Base-by-base conservation (phyloP, 2,113 vertebrate genomes). In the Ptilonorhynchus violaceus region DNA sequence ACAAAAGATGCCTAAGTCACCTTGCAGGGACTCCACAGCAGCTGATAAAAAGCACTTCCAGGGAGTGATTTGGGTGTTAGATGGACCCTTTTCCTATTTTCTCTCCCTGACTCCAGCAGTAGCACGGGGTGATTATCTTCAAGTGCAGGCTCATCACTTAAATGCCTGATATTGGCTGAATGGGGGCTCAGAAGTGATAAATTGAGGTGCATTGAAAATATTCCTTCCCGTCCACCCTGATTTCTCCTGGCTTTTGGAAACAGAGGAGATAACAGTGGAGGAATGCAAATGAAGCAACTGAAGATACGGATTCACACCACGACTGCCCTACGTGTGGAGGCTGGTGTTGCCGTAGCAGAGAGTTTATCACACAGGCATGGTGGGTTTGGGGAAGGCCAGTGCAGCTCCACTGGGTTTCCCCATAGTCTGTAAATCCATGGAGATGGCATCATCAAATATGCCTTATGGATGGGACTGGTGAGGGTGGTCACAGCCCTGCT, bases 321-420 rank as follows among this genome's bases (percentile, higher is more conserved):
- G 63, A 33, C 39, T 52, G 17, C 25, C 55, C 41, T 58, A 11
- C 22, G 12, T 88, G 31, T 0, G 3, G 62, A 66, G 58, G 79
- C 67, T 83, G 89, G 49, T 62, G 56, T 22, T 95, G 77, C 77
- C 37, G 5, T 70, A 73, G 88, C 90, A 92, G 95, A 23, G 3
- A 37, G 70, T 76, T 47, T 23, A 17, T 77, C 59, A 18, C 49
- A 23, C 67, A 58, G 85, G 28, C 76, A 7, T 3, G 6, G 52
- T 67, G 67, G 49, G 7, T 24, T 42, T 67, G 49, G 88, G 89
- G 79, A 68, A 76, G 95, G 70, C 85, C 92, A 53, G 58, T 39
- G 66, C 35, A 37, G 13, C 69, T 81, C 60, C 52, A n/a, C 17
- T 1, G 11, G 16, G 41, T 30, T 31, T 49, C 52, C 30, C 39